These are phyloP conservation scores for Zenarchopterus dispar DNA, from an alignment of 2,797 vertebrate species.

Conservation along the genomic window DNA sequence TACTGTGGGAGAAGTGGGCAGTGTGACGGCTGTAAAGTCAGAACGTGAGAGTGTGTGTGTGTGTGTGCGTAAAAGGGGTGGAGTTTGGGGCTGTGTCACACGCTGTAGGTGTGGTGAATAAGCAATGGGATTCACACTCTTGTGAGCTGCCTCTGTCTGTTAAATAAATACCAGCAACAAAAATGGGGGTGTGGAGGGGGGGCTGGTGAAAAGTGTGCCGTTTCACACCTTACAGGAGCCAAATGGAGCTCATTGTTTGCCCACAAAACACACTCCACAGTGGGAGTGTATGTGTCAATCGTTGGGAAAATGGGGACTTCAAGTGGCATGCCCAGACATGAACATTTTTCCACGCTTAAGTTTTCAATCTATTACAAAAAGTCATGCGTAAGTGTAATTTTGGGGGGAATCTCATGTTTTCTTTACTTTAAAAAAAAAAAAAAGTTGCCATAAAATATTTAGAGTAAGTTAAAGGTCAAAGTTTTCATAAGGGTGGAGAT, in stretches of 20 bases:
- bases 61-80: slow-evolving; percentile 63
- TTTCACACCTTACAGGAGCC: slow-evolving; percentile 80
- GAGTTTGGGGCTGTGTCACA: slow-evolving; percentile 58
- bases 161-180: slow-evolving; percentile 78
- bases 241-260: slow-evolving; percentile 78
- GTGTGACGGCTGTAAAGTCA: slow-evolving; percentile 57
- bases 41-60: slow-evolving; percentile 59
- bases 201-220: slow-evolving; percentile 58
- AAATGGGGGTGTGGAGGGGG: too few species aligned
- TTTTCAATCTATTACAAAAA: slow-evolving; percentile 49
- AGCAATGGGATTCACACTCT: slow-evolving; percentile 71
- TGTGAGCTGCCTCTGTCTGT: slow-evolving; percentile 69
- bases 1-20: slow-evolving; percentile 63
- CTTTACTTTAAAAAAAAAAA: slow-evolving; percentile 8
- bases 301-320: slow-evolving; percentile 49
- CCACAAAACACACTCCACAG: slow-evolving; percentile 13
- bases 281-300: slow-evolving; percentile 75
- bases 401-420: too few species aligned
- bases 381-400: slow-evolving; percentile 29
- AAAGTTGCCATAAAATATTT: too few species aligned
- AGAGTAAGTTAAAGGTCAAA: slow-evolving; percentile 34
- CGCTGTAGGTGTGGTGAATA: slow-evolving; percentile 38
- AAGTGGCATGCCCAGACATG: slow-evolving; percentile 73
- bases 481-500: slow-evolving; percentile 34
- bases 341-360: slow-evolving; percentile 33